These are phyloP conservation scores for Choristoneura rosaceana DNA, from an alignment of 2,888 invertebrate species.

Conservation along the genomic window DNA sequence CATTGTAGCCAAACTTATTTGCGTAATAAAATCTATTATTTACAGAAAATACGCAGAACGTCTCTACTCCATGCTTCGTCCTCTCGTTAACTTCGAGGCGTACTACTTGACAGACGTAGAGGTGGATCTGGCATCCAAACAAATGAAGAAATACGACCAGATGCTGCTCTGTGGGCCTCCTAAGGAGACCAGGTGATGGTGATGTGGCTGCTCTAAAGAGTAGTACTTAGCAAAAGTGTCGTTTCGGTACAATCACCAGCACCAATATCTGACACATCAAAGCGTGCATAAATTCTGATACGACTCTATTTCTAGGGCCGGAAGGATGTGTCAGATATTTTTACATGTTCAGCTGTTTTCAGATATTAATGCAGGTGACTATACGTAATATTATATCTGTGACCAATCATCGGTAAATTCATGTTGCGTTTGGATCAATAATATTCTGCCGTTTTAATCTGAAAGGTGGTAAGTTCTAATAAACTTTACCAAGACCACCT, in stretches of 20 bases:
- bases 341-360: too few species aligned
- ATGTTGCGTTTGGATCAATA: not conserved
- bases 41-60: conserved; percentile 84
- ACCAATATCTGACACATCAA: too few species aligned
- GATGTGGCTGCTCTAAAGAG: not conserved
- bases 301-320: too few species aligned
- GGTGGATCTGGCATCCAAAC: conserved; percentile 69
- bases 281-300: too few species aligned
- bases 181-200: conserved; percentile 57
- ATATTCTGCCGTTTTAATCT: not conserved
- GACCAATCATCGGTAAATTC: not conserved
- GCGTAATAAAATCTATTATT: not conserved
- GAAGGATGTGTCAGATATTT: too few species aligned
- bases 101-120: conserved; percentile 79
- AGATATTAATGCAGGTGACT: too few species aligned
- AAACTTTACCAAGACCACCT: too few species aligned
- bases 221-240: not conserved
- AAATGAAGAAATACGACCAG: conserved; percentile 77
- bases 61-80: conserved; percentile 81
- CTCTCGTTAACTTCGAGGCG: conserved; percentile 81
- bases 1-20: too few species aligned
- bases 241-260: not conserved
- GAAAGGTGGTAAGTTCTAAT: not conserved
- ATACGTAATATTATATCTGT: too few species aligned
- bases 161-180: conserved; percentile 52